These are phyloP conservation scores for Mystacornis crossleyi DNA, from an alignment of 2,113 vertebrate genomes.

Conservation along the genomic window DNA sequence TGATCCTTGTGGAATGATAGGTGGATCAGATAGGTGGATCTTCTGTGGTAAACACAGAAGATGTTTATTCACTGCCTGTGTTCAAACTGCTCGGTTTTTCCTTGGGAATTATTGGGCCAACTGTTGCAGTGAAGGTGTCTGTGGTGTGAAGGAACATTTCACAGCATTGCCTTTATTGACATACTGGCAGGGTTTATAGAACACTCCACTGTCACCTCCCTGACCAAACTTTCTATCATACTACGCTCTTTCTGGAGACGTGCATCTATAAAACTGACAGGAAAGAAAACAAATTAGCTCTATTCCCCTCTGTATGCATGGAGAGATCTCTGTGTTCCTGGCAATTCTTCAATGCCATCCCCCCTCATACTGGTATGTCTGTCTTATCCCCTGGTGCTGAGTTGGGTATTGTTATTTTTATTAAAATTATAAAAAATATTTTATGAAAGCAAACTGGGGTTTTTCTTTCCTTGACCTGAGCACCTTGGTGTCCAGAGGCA, in stretches of 20 bases:
- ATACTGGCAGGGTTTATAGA: not conserved
- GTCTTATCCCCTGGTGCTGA: not conserved
- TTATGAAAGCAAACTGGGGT: rapidly evolving
- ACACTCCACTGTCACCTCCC: not conserved
- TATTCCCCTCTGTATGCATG: not conserved
- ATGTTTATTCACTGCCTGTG: not conserved
- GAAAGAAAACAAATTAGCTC: not conserved
- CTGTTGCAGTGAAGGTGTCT: not conserved
- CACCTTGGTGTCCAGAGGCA: not conserved
- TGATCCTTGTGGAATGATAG: not conserved
- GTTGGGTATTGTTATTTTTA: not conserved
- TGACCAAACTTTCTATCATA: not conserved
- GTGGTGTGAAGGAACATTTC: not conserved
- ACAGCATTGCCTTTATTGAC: not conserved
- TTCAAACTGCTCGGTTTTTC: not conserved
- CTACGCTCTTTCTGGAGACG: not conserved
- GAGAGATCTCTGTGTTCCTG: not conserved
- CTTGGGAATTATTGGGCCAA: not conserved
- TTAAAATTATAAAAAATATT: not conserved
- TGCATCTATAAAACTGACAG: not conserved
- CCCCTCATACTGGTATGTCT: not conserved
- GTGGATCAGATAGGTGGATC: no score
- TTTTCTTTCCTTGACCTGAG: not conserved
- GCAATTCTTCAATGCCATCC: not conserved
- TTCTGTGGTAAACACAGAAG: not conserved